phyloP scores from a whole-genome alignment of 1,140 invertebrate species.

The Zaprionus davidi region DNA sequence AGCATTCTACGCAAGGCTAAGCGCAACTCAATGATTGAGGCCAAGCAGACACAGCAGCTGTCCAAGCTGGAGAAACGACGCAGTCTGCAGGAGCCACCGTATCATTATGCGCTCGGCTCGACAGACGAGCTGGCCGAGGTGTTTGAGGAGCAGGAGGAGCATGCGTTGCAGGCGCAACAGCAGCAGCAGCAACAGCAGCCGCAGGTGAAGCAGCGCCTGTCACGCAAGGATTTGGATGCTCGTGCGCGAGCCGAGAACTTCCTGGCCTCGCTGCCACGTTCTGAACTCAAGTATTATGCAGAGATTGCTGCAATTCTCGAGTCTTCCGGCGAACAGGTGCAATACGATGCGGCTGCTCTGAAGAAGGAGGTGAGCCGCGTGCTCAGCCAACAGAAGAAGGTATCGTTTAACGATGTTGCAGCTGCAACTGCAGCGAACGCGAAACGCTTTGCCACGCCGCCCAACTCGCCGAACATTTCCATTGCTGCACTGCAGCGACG shows the following conservation, averaged over 20 bases:
- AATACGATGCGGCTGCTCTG: slow-evolving; percentile 88
- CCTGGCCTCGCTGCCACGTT: slow-evolving; percentile 74
- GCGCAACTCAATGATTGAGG: slow-evolving; percentile 92
- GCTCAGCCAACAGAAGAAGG: slow-evolving; percentile 87
- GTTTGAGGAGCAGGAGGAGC: slow-evolving; percentile 87
- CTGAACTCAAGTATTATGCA: slow-evolving; percentile 83
- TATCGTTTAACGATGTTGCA: slow-evolving; percentile 85
- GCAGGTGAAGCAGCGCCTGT: slow-evolving; percentile 84
- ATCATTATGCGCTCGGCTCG: slow-evolving; percentile 86
- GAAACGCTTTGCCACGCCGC: slow-evolving; percentile 86
- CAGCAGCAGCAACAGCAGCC: slow-evolving; percentile 84
- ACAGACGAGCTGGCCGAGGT: slow-evolving; percentile 86
- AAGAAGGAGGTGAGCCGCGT: slow-evolving; percentile 89
- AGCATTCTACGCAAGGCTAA: slow-evolving; percentile 84
- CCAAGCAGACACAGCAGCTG: slow-evolving; percentile 85
- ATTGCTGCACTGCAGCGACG: slow-evolving; percentile 75
- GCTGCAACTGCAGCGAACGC: slow-evolving; percentile 64
- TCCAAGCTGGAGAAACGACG: slow-evolving; percentile 88
- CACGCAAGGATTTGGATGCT: slow-evolving; percentile 85
- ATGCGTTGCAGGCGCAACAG: slow-evolving; percentile 73
- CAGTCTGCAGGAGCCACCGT: slow-evolving; percentile 90
- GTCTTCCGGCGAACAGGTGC: slow-evolving; percentile 87
- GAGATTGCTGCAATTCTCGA: slow-evolving; percentile 88
- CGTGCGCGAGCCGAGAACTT: slow-evolving; percentile 78
- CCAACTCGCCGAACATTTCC: slow-evolving; percentile 90